Evolutionary conservation across 1,140 invertebrate genomes (phyloP).

Genomic region (Copidosoma floridanum): DNA sequence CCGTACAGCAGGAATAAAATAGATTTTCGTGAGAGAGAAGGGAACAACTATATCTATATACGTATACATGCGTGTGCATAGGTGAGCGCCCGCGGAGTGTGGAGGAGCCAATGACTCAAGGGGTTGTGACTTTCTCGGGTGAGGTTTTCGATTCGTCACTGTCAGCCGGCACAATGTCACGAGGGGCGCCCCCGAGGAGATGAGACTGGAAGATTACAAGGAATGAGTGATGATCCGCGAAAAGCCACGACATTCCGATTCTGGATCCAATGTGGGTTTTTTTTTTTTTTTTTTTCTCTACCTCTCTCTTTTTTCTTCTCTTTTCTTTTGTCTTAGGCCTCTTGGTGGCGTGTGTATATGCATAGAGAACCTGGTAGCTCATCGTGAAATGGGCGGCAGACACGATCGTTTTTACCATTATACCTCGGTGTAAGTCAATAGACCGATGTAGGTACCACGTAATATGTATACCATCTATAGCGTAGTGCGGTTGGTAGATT

Average conservation of each 20-base stretch:
- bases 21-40: too few species aligned
- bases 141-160: slow-evolving; percentile 47
- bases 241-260: slow-evolving; percentile 42
- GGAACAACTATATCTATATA: too few species aligned
- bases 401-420: too few species aligned
- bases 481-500: too few species aligned
- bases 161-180: slow-evolving; percentile 43
- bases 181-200: slow-evolving; percentile 40
- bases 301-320: not conserved
- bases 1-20: too few species aligned
- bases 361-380: too few species aligned
- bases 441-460: too few species aligned
- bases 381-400: too few species aligned
- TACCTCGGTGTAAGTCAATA: too few species aligned
- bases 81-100: not conserved
- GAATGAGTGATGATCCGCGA: slow-evolving; percentile 49
- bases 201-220: slow-evolving; percentile 47
- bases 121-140: slow-evolving; percentile 45
- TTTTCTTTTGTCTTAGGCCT: too few species aligned
- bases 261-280: not conserved
- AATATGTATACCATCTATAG: too few species aligned
- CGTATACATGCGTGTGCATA: not conserved
- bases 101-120: slow-evolving; percentile 39
- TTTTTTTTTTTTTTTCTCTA: not conserved
- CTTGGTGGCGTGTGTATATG: too few species aligned